Conservation (phyloP, 1,140 invertebrate genomes). For the Calephelis virginiensis region DNA sequence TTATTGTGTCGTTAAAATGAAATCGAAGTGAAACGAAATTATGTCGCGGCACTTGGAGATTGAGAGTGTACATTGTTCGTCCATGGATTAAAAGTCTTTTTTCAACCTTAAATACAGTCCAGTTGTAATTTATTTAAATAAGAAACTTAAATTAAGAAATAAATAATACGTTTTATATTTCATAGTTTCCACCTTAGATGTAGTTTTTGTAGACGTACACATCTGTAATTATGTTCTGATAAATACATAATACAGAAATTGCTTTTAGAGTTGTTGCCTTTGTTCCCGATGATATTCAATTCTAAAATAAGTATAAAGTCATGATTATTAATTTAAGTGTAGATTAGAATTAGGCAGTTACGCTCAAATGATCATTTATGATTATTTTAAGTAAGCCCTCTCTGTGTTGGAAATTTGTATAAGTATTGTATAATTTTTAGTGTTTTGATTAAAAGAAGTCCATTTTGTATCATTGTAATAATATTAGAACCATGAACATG, state of each 20-base stretch:
- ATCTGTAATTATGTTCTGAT: slow-evolving; percentile 20
- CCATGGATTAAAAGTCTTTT: slow-evolving; percentile 52
- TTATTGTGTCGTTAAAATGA: slow-evolving; percentile 36
- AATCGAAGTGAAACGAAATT: neutral
- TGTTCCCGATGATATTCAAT: slow-evolving; percentile 17
- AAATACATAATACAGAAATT: slow-evolving; percentile 27
- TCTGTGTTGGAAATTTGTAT: neutral
- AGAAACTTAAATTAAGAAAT: slow-evolving; percentile 2
- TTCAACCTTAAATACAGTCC: slow-evolving; percentile 58
- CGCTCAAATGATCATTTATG: slow-evolving; percentile 34
- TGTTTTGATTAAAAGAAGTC: neutral
- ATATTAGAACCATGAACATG: slow-evolving; percentile 57
- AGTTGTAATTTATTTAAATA: slow-evolving; percentile 34
- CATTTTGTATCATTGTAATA: slow-evolving; percentile 12
- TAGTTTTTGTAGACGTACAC: slow-evolving; percentile 19
- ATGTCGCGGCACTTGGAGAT: slow-evolving; percentile 18
- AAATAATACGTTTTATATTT: slow-evolving; percentile 11
- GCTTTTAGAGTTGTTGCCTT: slow-evolving; percentile 38
- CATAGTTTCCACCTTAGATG: slow-evolving; percentile 12
- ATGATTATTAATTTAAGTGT: slow-evolving; percentile 28
- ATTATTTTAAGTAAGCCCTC: slow-evolving; percentile 8
- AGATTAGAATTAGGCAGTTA: slow-evolving; percentile 33
- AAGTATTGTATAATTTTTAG: slow-evolving; percentile 4
- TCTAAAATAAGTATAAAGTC: slow-evolving; percentile 9
- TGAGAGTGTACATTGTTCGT: slow-evolving; percentile 21